Conservation (phyloP, 2,888 invertebrate species). For the Laothoe populi region DNA sequence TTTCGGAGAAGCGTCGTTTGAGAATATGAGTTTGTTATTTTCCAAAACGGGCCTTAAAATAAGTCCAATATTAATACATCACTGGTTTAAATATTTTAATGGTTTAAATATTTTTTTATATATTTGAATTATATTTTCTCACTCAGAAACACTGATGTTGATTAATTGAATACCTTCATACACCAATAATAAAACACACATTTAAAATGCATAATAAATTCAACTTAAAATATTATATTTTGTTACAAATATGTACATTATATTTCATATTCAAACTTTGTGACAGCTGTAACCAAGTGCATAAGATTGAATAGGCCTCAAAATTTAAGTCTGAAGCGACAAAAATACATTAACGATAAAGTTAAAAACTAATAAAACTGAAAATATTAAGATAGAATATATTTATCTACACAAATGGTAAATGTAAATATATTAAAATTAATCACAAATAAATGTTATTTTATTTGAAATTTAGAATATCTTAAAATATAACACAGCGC, state of each 20-base stretch:
- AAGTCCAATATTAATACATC: no score
- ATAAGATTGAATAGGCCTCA: slow-evolving; percentile 12
- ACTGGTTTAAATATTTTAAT: no score
- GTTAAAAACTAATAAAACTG: neutral
- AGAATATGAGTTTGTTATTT: no score
- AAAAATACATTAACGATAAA: neutral
- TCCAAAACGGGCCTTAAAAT: no score
- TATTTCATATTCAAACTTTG: neutral
- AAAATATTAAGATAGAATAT: neutral
- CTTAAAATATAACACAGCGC: neutral
- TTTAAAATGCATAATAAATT: neutral
- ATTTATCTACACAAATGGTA: neutral
- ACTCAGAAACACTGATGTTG: no score
- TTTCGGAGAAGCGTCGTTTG: no score
- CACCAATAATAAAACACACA: neutral
- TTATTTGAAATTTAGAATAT: neutral
- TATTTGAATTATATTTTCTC: no score
- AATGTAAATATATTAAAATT: neutral
- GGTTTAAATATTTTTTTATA: no score
- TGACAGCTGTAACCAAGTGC: neutral
- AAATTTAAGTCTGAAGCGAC: neutral
- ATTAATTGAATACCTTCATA: neutral
- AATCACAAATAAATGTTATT: neutral
- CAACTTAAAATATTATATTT: neutral
- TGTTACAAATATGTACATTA: neutral